phyloP scores from a whole-genome alignment of 1,140 invertebrate species.

The Drosophila mayri region DNA sequence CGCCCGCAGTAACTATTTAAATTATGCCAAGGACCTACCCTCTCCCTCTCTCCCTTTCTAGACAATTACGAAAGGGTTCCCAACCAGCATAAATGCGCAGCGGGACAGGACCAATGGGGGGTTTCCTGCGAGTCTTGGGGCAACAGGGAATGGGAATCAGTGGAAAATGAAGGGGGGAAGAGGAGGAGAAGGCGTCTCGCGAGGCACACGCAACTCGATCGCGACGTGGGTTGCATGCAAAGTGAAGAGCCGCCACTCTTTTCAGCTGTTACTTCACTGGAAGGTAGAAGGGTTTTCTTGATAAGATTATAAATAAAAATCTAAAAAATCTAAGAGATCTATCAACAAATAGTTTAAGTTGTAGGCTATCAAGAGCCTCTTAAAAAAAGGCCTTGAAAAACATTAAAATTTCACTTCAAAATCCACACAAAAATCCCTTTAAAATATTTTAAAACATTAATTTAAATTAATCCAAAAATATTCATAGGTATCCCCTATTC shows the following conservation, averaged over 20 bases:
- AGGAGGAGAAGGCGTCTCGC: constrained; percentile 11
- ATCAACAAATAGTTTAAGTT: not conserved
- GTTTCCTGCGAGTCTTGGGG: constrained; percentile 31
- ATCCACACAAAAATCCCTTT: not conserved
- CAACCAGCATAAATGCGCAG: constrained; percentile 75
- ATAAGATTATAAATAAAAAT: too few species aligned
- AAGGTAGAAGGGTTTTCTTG: constrained; percentile 6
- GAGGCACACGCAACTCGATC: constrained; percentile 45
- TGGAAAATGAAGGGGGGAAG: too few species aligned
- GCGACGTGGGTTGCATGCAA: constrained; percentile 66
- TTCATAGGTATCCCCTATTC: constrained; percentile 14
- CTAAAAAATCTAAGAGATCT: not conserved
- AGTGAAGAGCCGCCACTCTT: constrained; percentile 25
- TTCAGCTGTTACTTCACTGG: constrained; percentile 6
- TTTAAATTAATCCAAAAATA: not conserved
- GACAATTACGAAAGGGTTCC: constrained; percentile 39
- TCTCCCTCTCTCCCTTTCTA: not conserved
- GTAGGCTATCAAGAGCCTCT: not conserved
- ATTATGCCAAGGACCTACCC: constrained; percentile 56
- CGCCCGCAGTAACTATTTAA: constrained; percentile 81
- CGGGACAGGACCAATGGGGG: constrained; percentile 50
- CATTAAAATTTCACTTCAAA: not conserved
- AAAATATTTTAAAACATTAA: too few species aligned
- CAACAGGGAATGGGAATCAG: too few species aligned
- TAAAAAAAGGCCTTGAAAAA: not conserved